phyloP scores from a whole-genome alignment of 2,113 vertebrate genomes.

The Apaloderma vittatum region DNA sequence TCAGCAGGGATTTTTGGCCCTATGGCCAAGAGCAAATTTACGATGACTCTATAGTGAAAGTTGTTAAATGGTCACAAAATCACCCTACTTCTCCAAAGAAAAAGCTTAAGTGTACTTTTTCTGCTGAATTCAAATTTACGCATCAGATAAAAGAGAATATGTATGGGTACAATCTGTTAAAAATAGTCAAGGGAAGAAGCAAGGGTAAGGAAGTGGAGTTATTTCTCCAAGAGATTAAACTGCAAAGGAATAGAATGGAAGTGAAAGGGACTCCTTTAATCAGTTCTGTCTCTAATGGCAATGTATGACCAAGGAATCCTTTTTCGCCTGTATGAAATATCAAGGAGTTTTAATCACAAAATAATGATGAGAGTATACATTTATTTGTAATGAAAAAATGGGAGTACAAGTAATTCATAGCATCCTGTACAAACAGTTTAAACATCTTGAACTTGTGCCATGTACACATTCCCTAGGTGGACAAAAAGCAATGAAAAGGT shows the following conservation, averaged over 20 bases:
- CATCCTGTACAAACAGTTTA: background rate
- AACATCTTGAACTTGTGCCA: conserved; percentile 34
- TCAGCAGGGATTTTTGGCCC: background rate
- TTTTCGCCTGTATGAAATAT: background rate
- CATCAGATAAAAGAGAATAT: conserved; percentile 5
- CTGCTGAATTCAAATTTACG: background rate
- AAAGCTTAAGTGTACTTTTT: background rate
- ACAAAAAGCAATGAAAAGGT: conserved; percentile 13
- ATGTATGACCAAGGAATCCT: background rate
- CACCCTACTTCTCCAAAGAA: background rate
- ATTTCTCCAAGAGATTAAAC: background rate
- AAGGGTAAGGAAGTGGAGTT: background rate
- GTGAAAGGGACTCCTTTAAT: conserved; percentile 1
- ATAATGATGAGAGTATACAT: background rate
- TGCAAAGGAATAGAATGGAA: conserved; percentile 15
- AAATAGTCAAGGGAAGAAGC: background rate
- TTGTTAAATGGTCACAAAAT: background rate
- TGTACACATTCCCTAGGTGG: background rate
- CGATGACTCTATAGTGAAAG: background rate
- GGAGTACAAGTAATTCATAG: background rate
- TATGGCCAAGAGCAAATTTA: background rate
- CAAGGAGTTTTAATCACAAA: conserved; percentile 8
- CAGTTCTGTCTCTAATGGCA: background rate
- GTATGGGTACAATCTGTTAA: background rate
- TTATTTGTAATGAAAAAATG: conserved; percentile 19